Percentiles rank a stretch among this genome's conserved stretches.
phyloP scores from a whole-genome alignment of 1,140 invertebrate genomes.

The Cydia splendana region DNA sequence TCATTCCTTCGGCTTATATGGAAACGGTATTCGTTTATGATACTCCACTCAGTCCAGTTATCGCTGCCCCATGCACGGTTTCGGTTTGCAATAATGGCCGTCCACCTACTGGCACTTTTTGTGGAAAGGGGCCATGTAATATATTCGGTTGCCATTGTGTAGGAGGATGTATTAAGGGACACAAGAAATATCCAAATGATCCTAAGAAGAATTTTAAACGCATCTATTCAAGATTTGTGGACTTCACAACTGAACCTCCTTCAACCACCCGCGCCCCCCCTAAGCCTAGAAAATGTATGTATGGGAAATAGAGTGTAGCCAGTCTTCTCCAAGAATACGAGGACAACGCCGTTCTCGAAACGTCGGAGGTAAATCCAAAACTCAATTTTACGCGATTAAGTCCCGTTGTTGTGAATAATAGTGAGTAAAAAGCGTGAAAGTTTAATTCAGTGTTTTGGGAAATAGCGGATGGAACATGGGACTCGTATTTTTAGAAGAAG shows the following conservation, averaged over 20 bases:
- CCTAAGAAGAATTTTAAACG: background rate
- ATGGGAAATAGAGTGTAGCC: too few species aligned
- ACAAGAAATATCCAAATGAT: background rate
- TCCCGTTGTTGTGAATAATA: too few species aligned
- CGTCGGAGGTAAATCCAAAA: too few species aligned
- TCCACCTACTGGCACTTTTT: background rate
- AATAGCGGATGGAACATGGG: too few species aligned
- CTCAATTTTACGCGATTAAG: too few species aligned
- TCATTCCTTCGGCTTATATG: background rate
- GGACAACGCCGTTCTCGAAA: too few species aligned
- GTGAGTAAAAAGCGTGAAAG: too few species aligned
- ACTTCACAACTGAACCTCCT: background rate
- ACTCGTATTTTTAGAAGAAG: too few species aligned
- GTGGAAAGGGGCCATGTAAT: background rate
- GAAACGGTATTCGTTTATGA: background rate
- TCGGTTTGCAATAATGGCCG: background rate
- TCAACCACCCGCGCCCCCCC: background rate
- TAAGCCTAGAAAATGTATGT: background rate
- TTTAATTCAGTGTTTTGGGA: too few species aligned
- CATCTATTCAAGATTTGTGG: background rate
- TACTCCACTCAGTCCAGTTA: background rate
- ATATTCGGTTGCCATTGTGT: background rate
- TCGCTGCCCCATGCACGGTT: background rate
- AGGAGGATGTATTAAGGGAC: background rate
- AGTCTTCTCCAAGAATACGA: too few species aligned